Evolutionary conservation across 2,797 vertebrate genomes (phyloP).

Genomic region (Helarctos malayanus): DNA sequence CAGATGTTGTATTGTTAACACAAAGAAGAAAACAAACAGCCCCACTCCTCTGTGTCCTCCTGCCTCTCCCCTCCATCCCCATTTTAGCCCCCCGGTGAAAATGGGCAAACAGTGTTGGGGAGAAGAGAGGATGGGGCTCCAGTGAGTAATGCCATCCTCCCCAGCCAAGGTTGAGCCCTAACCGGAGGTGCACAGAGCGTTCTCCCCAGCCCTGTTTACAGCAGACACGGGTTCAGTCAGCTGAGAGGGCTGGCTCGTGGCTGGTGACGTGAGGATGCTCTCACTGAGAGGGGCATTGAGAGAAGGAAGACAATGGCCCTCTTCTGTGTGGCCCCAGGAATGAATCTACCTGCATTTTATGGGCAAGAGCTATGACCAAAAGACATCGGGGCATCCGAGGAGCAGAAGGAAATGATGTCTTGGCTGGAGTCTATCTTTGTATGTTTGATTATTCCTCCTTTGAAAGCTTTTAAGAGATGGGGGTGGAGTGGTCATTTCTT

Average conservation of each 20-base stretch:
- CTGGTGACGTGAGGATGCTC: constrained; percentile 57
- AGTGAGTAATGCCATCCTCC: constrained; percentile 61
- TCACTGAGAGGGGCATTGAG: constrained; percentile 70
- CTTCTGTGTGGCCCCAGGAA: constrained; percentile 9
- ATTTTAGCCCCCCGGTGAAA: neutral
- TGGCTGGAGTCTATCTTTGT: neutral
- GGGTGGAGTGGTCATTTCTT: neutral
- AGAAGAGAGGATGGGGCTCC: neutral
- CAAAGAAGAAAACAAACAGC: constrained; percentile 79
- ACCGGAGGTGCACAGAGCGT: constrained; percentile 14
- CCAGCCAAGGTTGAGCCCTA: neutral
- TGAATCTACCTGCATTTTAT: constrained; percentile 53
- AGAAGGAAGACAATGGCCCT: constrained; percentile 68
- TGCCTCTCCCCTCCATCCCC: neutral
- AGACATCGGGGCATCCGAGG: neutral
- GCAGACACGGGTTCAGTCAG: constrained; percentile 81
- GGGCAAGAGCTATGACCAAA: neutral
- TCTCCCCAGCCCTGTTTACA: constrained; percentile 64
- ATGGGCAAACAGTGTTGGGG: constrained; percentile 62
- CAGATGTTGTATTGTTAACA: constrained; percentile 91
- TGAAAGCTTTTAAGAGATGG: neutral
- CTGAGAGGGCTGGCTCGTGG: constrained; percentile 74
- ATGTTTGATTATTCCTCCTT: neutral
- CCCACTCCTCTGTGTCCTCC: constrained; percentile 65
- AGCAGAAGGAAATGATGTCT: neutral